Conservation (phyloP, 2,113 vertebrate genomes). For the Pelobates fuscus region DNA sequence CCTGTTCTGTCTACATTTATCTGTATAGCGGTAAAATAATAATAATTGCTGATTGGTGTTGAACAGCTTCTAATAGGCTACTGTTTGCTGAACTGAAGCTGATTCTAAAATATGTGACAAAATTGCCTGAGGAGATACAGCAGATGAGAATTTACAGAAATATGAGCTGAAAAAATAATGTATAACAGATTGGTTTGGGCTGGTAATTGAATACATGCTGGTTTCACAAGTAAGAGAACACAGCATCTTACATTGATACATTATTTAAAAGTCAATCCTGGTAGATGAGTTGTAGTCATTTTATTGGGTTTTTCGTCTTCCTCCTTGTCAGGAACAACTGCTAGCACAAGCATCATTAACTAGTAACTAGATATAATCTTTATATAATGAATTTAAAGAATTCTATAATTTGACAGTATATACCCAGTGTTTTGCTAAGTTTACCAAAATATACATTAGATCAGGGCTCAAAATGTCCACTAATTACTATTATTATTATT, state of each 20-base stretch:
- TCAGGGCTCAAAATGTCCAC: no score
- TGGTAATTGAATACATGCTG: conserved; percentile 23
- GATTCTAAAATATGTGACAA: neutral
- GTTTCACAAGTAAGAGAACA: conserved; percentile 5
- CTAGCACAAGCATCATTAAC: no score
- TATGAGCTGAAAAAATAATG: conserved; percentile 16
- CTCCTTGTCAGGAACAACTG: no score
- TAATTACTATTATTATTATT: no score
- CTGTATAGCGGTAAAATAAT: no score
- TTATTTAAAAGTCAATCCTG: neutral
- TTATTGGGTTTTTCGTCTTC: neutral
- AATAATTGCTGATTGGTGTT: no score
- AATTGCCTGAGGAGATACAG: neutral
- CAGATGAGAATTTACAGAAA: neutral
- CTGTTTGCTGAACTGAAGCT: neutral
- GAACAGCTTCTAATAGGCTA: conserved; percentile 20
- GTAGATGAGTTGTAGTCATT: neutral
- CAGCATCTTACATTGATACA: neutral
- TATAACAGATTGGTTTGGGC: neutral
- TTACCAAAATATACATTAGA: no score
- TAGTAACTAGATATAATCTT: no score
- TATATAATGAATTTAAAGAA: no score
- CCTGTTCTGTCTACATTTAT: no score
- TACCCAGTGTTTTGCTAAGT: no score
- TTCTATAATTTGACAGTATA: no score